Conservation (phyloP, 2,113 vertebrate species). For the Chionomys nivalis region DNA sequence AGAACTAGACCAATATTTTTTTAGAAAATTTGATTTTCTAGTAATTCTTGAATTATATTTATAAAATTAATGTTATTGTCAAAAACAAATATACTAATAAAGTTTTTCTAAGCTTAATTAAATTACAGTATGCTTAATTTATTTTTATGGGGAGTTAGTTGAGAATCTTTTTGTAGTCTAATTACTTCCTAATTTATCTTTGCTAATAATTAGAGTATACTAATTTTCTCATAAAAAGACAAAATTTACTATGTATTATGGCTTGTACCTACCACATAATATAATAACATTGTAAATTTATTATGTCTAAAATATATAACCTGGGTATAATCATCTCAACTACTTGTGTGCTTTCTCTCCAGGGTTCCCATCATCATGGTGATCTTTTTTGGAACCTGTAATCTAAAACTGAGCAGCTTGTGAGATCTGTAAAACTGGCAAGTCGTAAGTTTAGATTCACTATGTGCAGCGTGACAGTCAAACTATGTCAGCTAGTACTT, state of each 20-base stretch:
- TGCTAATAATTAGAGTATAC: not conserved
- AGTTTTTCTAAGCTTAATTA: not conserved
- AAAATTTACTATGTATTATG: not conserved
- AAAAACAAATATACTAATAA: conserved; percentile 26
- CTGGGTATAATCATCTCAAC: not conserved
- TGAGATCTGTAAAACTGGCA: not conserved
- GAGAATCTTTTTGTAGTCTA: not conserved
- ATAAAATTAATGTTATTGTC: not conserved
- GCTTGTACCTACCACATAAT: not conserved
- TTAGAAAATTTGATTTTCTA: not conserved
- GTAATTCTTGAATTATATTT: not conserved
- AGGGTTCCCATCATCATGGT: not conserved
- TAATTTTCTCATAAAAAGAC: conserved; percentile 31
- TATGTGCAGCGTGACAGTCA: not conserved
- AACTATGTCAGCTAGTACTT: not conserved
- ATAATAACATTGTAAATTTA: not conserved
- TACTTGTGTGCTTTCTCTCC: not conserved
- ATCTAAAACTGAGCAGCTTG: not conserved
- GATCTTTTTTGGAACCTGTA: not conserved
- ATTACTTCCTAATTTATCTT: conserved; percentile 39
- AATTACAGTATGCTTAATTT: not conserved
- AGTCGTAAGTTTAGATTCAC: not conserved
- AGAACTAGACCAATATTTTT: not conserved
- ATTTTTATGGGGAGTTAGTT: not conserved
- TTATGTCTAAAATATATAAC: not conserved